phyloP scores from a whole-genome alignment of 2,888 invertebrate species.

The Odontomyia ornata region DNA sequence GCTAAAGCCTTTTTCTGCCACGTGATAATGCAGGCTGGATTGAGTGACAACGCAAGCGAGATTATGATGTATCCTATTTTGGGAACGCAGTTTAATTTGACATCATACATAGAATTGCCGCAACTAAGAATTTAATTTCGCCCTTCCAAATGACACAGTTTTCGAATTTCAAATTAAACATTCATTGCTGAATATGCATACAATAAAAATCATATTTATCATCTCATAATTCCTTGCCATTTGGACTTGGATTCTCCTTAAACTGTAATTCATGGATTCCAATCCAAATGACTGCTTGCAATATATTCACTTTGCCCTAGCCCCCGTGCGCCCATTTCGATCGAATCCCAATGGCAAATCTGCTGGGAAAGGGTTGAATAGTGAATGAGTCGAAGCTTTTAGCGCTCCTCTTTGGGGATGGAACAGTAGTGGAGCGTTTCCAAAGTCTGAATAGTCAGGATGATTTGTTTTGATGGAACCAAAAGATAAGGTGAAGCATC shows the following conservation, averaged over 20 bases:
- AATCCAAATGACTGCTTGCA: slow-evolving; percentile 1
- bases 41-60: too few species aligned
- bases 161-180: neutral
- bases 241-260: neutral
- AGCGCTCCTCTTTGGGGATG: neutral
- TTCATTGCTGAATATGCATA: neutral
- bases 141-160: neutral
- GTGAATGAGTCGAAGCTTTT: neutral
- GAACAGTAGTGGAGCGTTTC: slow-evolving; percentile 1
- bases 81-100: neutral
- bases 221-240: neutral
- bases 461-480: slow-evolving; percentile 50
- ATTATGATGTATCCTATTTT: neutral
- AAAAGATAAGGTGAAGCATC: slow-evolving; percentile 46
- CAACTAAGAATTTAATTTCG: neutral
- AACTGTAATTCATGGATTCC: neutral
- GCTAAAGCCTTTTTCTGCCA: neutral
- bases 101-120: neutral
- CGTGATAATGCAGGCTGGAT: too few species aligned
- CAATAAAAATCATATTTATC: neutral
- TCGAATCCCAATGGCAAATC: neutral
- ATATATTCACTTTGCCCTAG: neutral
- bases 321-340: neutral
- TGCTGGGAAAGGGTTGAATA: neutral
- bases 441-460: slow-evolving; percentile 48